Evolutionary conservation across 2,888 invertebrate species (phyloP), one percentile per base, ranked within the genome.

Genomic region (Mactromeris polynyma): DNA sequence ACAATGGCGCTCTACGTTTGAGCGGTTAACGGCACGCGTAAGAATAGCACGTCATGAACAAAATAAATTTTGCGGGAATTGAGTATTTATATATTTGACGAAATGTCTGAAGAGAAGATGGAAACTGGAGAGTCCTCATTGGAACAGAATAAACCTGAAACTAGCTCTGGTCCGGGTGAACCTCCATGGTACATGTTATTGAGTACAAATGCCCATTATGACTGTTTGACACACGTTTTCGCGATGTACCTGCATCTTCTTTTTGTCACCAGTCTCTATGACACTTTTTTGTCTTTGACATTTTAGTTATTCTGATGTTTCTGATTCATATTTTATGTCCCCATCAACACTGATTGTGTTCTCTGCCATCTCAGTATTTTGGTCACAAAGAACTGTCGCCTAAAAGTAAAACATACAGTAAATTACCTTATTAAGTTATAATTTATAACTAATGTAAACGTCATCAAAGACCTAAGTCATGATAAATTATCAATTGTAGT

Each of bases 1-100:
- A 81, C 77, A 88, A 90, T 90, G 90, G 90, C 90, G 90, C 88
- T 77, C 73, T 26, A 83, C 88, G 88, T 88, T 85, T 78, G 69
- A 77, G 38, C 88, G 90, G 83, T 86, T 58, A 40, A 81, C 84
- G 80, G 84, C 81, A 46, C 42, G 85, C 80, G 69, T 69, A 80
- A 69, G 69, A 80, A 81, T 31, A 46, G 17, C 46, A 46, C 80
- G 80, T 80, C 73, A 19, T 73, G 73, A 73, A 1, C 33, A 64
- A 26, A 26, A 33, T 73, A n/a, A 26, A 73, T 73, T 73, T 73
- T 73, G 42, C 42, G 80, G 51, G 46, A 46, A 80, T 19, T 42
- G 31, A 40, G 11, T 1, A 14, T 31, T 42, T 38, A 33, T 31
- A 64, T n/a, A 31, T 80, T 80, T 46, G 3, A 11, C 14, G 21